Conservation (phyloP, 2,797 vertebrate species). For the Ciconia nigra region DNA sequence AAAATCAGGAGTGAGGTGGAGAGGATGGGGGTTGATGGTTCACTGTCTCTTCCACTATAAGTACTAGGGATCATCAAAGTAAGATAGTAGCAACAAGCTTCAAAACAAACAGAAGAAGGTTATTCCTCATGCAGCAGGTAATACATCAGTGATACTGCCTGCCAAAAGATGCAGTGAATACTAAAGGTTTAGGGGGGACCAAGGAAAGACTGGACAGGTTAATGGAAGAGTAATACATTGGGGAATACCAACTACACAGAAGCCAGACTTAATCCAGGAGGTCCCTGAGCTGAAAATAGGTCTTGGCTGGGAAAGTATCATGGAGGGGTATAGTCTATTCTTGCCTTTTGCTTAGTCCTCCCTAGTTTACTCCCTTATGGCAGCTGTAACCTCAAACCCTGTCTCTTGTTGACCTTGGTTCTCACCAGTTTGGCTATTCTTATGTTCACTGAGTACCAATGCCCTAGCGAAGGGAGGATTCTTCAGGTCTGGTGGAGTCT, state of each 20-base stretch:
- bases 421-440: not conserved
- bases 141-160: not conserved
- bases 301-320: not conserved
- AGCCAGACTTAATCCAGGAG: not conserved
- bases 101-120: not conserved
- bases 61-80: not conserved
- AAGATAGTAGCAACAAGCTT: not conserved
- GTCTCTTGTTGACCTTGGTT: not conserved
- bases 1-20: constrained; percentile 32
- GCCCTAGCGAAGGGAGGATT: not conserved
- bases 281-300: not conserved
- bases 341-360: not conserved
- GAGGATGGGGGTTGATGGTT: constrained; percentile 9
- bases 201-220: not conserved
- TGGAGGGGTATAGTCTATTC: not conserved
- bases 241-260: not conserved
- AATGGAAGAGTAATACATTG: not conserved
- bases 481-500: not conserved
- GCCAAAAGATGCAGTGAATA: not conserved
- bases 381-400: not conserved
- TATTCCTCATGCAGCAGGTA: not conserved
- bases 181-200: not conserved
- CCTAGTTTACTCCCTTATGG: not conserved
- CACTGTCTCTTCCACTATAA: constrained; percentile 11
- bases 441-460: not conserved